Evolutionary conservation across 2,888 invertebrate genomes (phyloP).

Genomic region (Leistus spinibarbis): DNA sequence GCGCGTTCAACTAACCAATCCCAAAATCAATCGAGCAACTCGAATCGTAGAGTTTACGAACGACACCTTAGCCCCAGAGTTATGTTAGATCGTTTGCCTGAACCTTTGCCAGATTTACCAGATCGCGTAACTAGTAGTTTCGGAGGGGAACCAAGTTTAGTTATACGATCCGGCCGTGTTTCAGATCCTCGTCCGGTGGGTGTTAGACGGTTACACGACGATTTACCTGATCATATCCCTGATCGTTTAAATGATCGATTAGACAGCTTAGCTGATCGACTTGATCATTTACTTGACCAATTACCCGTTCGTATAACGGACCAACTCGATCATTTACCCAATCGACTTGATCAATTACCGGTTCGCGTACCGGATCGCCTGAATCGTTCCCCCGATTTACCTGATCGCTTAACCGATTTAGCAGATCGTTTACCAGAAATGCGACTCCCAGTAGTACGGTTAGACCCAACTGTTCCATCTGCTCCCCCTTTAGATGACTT

Average conservation of each 20-base stretch:
- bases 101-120: not conserved
- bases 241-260: not conserved
- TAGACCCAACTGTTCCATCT: not conserved
- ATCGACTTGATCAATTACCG: not conserved
- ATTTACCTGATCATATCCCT: not conserved
- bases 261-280: not conserved
- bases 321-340: not conserved
- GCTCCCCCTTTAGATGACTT: conserved; percentile 11
- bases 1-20: conserved; percentile 16
- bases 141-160: not conserved
- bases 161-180: not conserved
- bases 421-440: not conserved
- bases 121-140: conserved; percentile 7
- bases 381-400: not conserved
- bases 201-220: not conserved
- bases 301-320: not conserved
- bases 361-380: not conserved
- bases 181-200: not conserved
- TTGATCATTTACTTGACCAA: not conserved
- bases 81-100: too few species aligned
- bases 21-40: not conserved
- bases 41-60: not conserved
- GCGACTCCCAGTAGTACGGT: not conserved
- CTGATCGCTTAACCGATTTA: not conserved
- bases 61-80: not conserved